Evolutionary conservation across 2,888 invertebrate genomes (phyloP).

Genomic region (Magallana nippona): DNA sequence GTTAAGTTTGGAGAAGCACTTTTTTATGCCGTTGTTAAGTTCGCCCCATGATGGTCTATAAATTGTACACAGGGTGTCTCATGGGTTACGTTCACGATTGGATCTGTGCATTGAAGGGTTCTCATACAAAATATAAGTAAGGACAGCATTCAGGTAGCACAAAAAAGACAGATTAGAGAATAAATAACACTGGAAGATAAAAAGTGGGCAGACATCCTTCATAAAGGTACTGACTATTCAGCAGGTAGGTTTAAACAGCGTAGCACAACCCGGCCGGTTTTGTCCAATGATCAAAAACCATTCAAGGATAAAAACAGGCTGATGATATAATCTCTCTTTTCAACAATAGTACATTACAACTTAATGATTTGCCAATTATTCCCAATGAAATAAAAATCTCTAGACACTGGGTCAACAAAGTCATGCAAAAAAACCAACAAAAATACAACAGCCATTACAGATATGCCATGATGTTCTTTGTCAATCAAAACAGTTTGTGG

Average conservation of each 20-base stretch:
- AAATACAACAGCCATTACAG: too few relatives aligned
- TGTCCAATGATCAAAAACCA: conserved; percentile 7
- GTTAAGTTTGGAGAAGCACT: background rate
- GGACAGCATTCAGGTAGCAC: conserved; percentile 7
- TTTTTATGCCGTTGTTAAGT: conserved; percentile 30
- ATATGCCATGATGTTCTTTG: background rate
- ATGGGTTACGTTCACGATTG: conserved; percentile 4
- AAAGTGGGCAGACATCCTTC: conserved; percentile 13
- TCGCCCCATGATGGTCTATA: conserved; percentile 23
- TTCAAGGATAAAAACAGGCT: conserved; percentile 15
- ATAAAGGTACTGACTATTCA: conserved; percentile 28
- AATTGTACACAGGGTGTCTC: conserved; percentile 2
- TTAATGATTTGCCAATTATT: conserved; percentile 15
- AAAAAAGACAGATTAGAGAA: conserved; percentile 25
- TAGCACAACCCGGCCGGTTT: background rate
- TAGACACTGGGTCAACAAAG: conserved; percentile 2
- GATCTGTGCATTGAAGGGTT: conserved; percentile 20
- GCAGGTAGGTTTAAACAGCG: conserved; percentile 5
- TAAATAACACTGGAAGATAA: conserved; percentile 13
- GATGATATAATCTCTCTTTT: conserved; percentile 26
- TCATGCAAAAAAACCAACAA: background rate
- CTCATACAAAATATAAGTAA: conserved; percentile 18
- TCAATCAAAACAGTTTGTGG: background rate
- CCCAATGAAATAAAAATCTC: conserved; percentile 23
- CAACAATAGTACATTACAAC: conserved; percentile 24